phyloP scores from a whole-genome alignment of 2,797 vertebrate genomes.

The Lagocephalus sceleratus region DNA sequence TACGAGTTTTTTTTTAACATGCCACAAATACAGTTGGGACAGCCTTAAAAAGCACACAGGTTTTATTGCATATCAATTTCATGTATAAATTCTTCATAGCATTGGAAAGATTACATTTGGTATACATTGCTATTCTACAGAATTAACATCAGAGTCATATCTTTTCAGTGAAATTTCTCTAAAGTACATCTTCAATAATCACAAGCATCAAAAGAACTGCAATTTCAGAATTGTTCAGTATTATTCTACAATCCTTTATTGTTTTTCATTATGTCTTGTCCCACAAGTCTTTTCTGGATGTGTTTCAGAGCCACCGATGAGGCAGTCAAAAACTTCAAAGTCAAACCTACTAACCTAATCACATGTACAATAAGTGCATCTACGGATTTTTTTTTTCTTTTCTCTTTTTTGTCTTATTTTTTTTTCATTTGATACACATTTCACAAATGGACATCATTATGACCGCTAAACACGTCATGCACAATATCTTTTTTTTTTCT shows the following conservation, averaged over 20 bases:
- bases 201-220: conserved; percentile 90
- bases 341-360: conserved; percentile 86
- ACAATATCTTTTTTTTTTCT: conserved; percentile 82
- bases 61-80: conserved; percentile 99
- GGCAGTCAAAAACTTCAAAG: conserved; percentile 84
- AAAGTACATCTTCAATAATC: conserved; percentile 91
- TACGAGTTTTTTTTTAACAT: not conserved
- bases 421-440: conserved; percentile 86
- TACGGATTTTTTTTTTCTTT: conserved; percentile 83
- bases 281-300: conserved; percentile 74
- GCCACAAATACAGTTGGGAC: conserved; percentile 32
- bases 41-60: conserved; percentile 98
- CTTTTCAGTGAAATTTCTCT: conserved; percentile 90
- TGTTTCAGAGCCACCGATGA: conserved; percentile 75
- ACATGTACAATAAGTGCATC: conserved; percentile 95
- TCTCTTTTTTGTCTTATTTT: conserved; percentile 76
- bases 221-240: conserved; percentile 85
- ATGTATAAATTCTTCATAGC: conserved; percentile 99
- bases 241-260: conserved; percentile 86
- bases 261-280: conserved; percentile 79
- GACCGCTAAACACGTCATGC: conserved; percentile 97
- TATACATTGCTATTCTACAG: conserved; percentile 99
- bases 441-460: conserved; percentile 95
- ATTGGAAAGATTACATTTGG: conserved; percentile 99
- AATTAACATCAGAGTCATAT: conserved; percentile 94